Evolutionary conservation across 2,888 invertebrate genomes (phyloP), one percentile per base, ranked within the genome.

Genomic region (Geophilus truncorum): DNA sequence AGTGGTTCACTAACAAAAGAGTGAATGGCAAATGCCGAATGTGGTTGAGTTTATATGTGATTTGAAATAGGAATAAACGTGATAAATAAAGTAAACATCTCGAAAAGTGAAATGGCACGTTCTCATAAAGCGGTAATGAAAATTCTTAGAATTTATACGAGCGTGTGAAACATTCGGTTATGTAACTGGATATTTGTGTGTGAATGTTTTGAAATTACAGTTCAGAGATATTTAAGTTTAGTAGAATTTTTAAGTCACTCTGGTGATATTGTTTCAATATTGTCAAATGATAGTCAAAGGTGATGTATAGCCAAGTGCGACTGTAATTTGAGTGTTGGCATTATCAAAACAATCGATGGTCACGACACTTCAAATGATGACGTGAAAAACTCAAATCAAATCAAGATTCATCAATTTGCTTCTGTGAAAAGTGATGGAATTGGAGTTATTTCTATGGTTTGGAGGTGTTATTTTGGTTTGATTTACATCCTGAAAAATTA

Each of bases 371-470:
- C n/a, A n/a, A n/a, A n/a, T n/a, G n/a, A n/a, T n/a, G n/a, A n/a
- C n/a, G n/a, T n/a, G n/a, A n/a, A n/a, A n/a, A n/a, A n/a, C n/a
- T n/a, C n/a, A n/a, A n/a, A n/a, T n/a, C n/a, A n/a, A n/a, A n/a
- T n/a, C n/a, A n/a, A n/a, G n/a, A n/a, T n/a, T n/a, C n/a, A n/a
- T n/a, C n/a, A n/a, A n/a, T n/a, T n/a, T n/a, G n/a, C n/a, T n/a
- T n/a, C n/a, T n/a, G n/a, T n/a, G n/a, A n/a, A n/a, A n/a, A n/a
- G n/a, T n/a, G 78, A 78, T 78, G 78, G 78, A 40, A 78, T 45
- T 25, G 78, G 78, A n/a, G 78, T 78, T 15, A 34, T 78, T 10
- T 78, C 78, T 34, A 21, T 36, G n/a, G 78, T 78, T 18, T 40
- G 78, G 2, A 23, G 34, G n/a, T 78, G 78, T 23, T 40, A 36